Evolutionary conservation across 2,113 vertebrate species (phyloP).

Genomic region (Coturnix japonica): DNA sequence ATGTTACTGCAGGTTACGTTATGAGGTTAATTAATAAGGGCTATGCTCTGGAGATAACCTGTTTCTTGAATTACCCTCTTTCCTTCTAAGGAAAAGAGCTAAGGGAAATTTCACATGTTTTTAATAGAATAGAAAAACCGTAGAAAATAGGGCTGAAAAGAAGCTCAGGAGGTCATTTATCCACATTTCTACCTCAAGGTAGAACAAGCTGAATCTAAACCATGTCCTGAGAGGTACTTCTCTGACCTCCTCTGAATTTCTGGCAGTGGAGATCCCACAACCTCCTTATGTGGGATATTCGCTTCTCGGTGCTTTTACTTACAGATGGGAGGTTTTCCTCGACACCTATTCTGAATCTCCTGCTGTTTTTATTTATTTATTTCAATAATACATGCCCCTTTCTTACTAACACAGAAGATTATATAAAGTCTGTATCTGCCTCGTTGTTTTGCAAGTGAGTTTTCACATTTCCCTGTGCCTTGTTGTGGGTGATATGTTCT

Average conservation of each 20-base stretch:
- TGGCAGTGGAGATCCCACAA: not conserved
- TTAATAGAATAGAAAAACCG: constrained; percentile 38
- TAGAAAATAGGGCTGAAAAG: constrained; percentile 69
- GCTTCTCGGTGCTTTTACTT: not conserved
- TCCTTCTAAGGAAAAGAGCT: constrained; percentile 58
- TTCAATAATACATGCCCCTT: not conserved
- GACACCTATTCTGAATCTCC: not conserved
- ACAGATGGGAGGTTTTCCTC: constrained; percentile 21
- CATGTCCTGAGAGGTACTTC: not conserved
- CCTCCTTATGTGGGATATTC: not conserved
- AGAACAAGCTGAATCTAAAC: constrained; percentile 20
- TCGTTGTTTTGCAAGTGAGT: not conserved
- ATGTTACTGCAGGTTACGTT: constrained; percentile 59
- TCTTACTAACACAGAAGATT: not conserved
- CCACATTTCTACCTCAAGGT: constrained; percentile 45
- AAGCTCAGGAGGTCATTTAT: constrained; percentile 61
- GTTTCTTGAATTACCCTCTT: constrained; percentile 65
- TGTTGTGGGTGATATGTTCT: not conserved
- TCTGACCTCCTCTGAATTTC: not conserved
- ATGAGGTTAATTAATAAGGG: constrained; percentile 73
- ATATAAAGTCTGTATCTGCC: not conserved
- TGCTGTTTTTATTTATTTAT: not conserved
- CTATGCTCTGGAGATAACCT: constrained; percentile 48
- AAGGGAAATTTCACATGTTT: constrained; percentile 54
- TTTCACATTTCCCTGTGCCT: not conserved